Evolutionary conservation across 2,113 vertebrate species (phyloP).

Genomic region (Pristiophorus japonicus): DNA sequence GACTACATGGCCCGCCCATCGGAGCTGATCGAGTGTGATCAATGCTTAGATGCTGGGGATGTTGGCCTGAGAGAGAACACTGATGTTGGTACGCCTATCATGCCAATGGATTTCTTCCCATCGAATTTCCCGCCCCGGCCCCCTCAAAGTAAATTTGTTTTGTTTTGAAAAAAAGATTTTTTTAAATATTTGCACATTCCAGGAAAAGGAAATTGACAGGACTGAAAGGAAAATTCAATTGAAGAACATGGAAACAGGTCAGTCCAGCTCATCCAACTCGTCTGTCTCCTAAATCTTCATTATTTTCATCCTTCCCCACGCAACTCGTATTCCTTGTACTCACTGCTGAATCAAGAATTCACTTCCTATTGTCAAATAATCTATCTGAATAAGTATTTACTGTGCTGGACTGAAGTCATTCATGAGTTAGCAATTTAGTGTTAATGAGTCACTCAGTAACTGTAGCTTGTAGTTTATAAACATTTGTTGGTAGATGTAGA

Average conservation of each 20-base stretch:
- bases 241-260: background rate
- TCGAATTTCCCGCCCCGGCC: too few species aligned
- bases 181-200: background rate
- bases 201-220: background rate
- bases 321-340: background rate
- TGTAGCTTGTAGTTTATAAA: background rate
- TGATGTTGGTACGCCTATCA: too few species aligned
- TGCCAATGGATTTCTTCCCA: background rate
- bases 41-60: too few species aligned
- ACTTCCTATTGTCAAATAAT: background rate
- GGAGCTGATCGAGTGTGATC: too few species aligned
- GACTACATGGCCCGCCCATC: too few species aligned
- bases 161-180: background rate
- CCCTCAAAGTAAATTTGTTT: background rate
- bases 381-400: background rate
- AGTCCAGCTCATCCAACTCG: background rate
- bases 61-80: too few species aligned
- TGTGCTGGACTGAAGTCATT: background rate
- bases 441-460: background rate
- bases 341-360: background rate
- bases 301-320: background rate
- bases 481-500: background rate
- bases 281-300: background rate
- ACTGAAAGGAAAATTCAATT: background rate
- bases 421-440: background rate